Percentiles rank a stretch among this genome's conserved stretches.
Evolutionary conservation across 2,797 vertebrate species (phyloP).

Genomic region (Oophaga sylvatica): DNA sequence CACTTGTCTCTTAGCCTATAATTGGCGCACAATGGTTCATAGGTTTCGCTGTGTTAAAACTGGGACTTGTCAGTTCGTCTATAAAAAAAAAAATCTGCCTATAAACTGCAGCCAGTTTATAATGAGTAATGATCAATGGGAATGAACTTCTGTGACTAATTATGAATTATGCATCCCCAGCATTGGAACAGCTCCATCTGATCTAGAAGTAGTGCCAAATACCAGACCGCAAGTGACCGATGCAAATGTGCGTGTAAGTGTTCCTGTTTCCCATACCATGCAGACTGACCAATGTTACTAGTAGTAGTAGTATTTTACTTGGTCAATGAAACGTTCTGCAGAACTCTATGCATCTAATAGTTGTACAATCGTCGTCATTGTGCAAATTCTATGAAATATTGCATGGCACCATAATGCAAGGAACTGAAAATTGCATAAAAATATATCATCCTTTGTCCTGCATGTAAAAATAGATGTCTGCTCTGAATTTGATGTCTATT

Average conservation of each 20-base stretch:
- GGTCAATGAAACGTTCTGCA: conserved; percentile 16
- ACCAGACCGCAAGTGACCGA: background rate
- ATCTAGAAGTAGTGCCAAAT: conserved; percentile 9
- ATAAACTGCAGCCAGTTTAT: background rate
- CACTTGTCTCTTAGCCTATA: too few species aligned
- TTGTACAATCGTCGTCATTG: conserved; percentile 51
- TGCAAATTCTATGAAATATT: conserved; percentile 30
- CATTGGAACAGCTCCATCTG: background rate
- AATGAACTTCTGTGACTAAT: background rate
- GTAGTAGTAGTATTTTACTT: conserved; percentile 18
- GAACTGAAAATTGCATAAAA: conserved; percentile 29
- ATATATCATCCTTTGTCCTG: conserved; percentile 27
- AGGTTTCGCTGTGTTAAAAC: background rate
- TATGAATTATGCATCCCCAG: background rate
- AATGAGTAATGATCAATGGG: background rate
- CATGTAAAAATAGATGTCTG: conserved; percentile 18
- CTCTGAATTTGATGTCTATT: background rate
- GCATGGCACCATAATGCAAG: conserved; percentile 24
- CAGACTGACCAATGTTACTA: background rate
- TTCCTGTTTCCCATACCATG: background rate
- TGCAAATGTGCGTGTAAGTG: background rate
- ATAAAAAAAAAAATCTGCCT: background rate
- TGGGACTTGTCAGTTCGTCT: background rate
- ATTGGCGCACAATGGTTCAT: too few species aligned
- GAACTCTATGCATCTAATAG: background rate